Evolutionary conservation across 1,140 invertebrate genomes (phyloP).

Genomic region (Drosophila kepulauana): DNA sequence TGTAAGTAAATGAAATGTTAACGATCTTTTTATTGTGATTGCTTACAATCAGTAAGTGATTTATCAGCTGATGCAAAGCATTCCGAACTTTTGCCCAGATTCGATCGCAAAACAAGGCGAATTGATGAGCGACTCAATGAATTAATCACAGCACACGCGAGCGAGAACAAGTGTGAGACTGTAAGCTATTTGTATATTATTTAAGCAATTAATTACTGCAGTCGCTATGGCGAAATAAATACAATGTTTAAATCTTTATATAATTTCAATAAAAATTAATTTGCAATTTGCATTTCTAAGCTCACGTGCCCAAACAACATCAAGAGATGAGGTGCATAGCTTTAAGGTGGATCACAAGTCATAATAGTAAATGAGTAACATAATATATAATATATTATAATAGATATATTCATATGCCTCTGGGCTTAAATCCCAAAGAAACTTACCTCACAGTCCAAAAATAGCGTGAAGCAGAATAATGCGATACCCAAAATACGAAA

Average conservation of each 20-base stretch:
- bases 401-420: neutral
- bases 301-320: conserved; percentile 51
- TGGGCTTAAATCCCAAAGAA: conserved; percentile 16
- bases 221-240: conserved; percentile 42
- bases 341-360: conserved; percentile 28
- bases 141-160: conserved; percentile 8
- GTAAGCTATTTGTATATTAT: conserved; percentile 36
- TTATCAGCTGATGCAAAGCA: neutral
- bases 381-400: no score
- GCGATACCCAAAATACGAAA: conserved; percentile 62
- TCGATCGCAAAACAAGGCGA: neutral
- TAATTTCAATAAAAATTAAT: conserved; percentile 38
- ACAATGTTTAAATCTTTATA: conserved; percentile 61
- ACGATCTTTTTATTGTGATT: conserved; percentile 13
- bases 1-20: neutral
- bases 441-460: conserved; percentile 77
- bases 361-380: neutral
- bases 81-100: conserved; percentile 4
- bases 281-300: conserved; percentile 70
- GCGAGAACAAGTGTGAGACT: neutral
- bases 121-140: neutral
- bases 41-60: conserved; percentile 7
- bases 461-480: conserved; percentile 67
- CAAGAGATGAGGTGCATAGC: conserved; percentile 30
- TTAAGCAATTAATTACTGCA: conserved; percentile 67